These are phyloP conservation scores for Lasioglossum vierecki DNA, from an alignment of 2,888 invertebrate species.

Conservation along the genomic window DNA sequence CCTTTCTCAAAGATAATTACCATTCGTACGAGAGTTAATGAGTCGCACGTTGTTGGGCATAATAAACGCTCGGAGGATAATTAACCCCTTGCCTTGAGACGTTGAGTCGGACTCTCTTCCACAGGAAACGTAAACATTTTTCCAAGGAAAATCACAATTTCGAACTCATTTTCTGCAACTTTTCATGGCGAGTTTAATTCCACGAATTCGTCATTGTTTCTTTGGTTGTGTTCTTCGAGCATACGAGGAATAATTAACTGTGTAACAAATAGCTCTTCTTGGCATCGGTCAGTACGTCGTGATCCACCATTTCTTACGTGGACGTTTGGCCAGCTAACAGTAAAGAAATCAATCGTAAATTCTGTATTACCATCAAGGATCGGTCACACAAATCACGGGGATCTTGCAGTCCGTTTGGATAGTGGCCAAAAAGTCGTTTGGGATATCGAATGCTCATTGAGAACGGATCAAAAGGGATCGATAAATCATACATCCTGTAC, in stretches of 20 bases:
- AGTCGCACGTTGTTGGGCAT: neutral
- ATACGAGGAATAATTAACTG: too few species aligned
- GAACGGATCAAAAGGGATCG: conserved; percentile 44
- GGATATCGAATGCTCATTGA: conserved; percentile 49
- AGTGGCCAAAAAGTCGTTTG: conserved; percentile 59
- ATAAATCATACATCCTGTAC: conserved; percentile 63
- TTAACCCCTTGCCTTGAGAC: neutral
- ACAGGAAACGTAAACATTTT: neutral
- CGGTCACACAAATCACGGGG: conserved; percentile 59
- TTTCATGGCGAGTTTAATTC: neutral
- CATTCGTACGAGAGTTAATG: neutral
- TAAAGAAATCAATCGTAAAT: conserved; percentile 58
- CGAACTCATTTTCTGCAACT: too few species aligned
- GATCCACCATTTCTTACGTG: conserved; percentile 29
- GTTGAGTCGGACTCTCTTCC: neutral
- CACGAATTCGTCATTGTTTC: too few species aligned
- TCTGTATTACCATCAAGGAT: conserved; percentile 55
- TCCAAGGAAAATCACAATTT: too few species aligned
- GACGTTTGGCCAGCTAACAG: conserved; percentile 23
- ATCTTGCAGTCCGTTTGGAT: conserved; percentile 42
- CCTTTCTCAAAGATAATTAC: neutral
- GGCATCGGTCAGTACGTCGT: neutral
- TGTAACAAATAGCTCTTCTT: too few species aligned
- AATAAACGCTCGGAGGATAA: neutral
- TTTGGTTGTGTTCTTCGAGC: too few species aligned